Evolutionary conservation across 2,888 invertebrate genomes (phyloP).

Genomic region (Latrodectus hesperus): DNA sequence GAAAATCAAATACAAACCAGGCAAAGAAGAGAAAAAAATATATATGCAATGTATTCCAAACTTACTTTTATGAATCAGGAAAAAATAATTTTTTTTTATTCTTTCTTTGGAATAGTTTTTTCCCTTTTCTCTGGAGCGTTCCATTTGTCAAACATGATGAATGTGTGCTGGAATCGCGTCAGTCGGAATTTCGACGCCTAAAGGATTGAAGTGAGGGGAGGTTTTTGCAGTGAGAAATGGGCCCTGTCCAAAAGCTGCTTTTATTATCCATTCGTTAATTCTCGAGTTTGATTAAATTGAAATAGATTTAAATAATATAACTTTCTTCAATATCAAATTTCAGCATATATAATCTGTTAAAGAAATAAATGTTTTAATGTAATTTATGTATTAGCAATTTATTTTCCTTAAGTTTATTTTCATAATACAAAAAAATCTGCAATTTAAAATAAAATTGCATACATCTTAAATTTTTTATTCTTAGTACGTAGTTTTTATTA

Average conservation of each 20-base stretch:
- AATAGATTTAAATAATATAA: too few relatives aligned
- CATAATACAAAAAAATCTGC: too few relatives aligned
- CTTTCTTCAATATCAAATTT: too few relatives aligned
- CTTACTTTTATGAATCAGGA: conserved; percentile 2
- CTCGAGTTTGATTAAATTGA: too few relatives aligned
- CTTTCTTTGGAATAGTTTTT: not conserved
- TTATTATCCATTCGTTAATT: conserved; percentile 24
- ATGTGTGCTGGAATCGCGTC: conserved; percentile 31
- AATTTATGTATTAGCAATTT: too few relatives aligned
- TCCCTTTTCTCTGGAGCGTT: not conserved
- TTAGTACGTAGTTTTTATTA: too few relatives aligned
- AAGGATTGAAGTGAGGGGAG: conserved; percentile 32
- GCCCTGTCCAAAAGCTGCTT: conserved; percentile 33
- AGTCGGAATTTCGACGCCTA: conserved; percentile 46
- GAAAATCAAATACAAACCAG: too few relatives aligned
- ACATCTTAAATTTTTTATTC: too few relatives aligned
- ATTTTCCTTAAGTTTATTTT: too few relatives aligned
- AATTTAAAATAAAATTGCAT: too few relatives aligned
- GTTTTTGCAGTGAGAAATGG: conserved; percentile 29
- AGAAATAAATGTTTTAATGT: too few relatives aligned
- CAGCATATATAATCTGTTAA: too few relatives aligned
- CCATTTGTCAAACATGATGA: conserved; percentile 58
- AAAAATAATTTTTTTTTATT: not conserved
- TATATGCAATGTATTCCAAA: conserved; percentile 5
- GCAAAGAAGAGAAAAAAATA: not conserved